phyloP scores from a whole-genome alignment of 1,140 invertebrate species.

The Aphelenchoides avenae region DNA sequence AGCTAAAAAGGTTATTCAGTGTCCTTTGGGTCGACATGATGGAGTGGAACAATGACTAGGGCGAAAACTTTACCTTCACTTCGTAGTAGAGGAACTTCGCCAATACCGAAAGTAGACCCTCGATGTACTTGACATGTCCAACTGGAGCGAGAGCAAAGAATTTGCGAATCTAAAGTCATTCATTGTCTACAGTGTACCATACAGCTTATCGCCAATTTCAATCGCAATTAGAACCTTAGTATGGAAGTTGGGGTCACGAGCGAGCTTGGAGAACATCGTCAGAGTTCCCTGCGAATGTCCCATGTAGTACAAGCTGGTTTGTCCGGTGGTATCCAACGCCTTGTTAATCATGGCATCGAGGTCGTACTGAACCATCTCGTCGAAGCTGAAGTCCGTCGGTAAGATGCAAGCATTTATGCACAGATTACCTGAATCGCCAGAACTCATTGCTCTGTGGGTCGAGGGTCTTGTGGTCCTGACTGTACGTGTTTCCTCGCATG shows the following conservation, averaged over 20 bases:
- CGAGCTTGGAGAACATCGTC: slow-evolving; percentile 61
- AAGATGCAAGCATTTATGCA: no score
- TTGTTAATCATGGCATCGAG: slow-evolving; percentile 69
- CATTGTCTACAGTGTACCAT: no score
- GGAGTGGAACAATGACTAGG: neutral
- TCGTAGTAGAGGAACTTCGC: slow-evolving; percentile 31
- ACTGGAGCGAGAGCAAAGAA: slow-evolving; percentile 55
- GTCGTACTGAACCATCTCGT: slow-evolving; percentile 74
- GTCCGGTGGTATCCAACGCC: slow-evolving; percentile 63
- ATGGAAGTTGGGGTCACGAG: slow-evolving; percentile 30
- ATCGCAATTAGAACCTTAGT: no score
- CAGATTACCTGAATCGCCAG: slow-evolving; percentile 60
- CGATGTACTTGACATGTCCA: slow-evolving; percentile 39
- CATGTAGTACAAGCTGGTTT: slow-evolving; percentile 60
- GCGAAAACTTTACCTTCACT: slow-evolving; percentile 19
- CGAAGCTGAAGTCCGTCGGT: slow-evolving; percentile 69
- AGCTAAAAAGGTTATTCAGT: no score
- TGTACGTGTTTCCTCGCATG: slow-evolving; percentile 68
- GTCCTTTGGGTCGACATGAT: slow-evolving; percentile 6
- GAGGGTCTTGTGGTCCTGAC: slow-evolving; percentile 61
- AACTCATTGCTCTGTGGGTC: slow-evolving; percentile 46
- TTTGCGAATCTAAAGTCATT: slow-evolving; percentile 47
- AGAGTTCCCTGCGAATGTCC: slow-evolving; percentile 64
- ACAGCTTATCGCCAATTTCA: no score
- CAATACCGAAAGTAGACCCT: slow-evolving; percentile 38